Evolutionary conservation across 2,113 vertebrate genomes (phyloP), one percentile per base, ranked within the genome.

Genomic region (Hyla sarda): DNA sequence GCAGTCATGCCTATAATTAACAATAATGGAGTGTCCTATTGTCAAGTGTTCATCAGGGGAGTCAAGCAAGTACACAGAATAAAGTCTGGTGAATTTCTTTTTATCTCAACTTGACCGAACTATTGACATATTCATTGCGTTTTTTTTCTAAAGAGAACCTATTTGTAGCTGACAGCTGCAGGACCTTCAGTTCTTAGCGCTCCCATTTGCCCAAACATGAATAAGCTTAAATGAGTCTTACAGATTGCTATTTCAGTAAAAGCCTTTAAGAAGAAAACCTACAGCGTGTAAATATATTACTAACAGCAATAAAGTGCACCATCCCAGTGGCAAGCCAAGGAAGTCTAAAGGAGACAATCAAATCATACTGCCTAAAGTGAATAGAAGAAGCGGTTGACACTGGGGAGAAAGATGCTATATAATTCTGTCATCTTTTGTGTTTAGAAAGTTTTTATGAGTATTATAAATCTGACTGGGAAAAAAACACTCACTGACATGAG

Each of bases 201-300:
- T 54, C 28, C 32, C 45, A 78, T 85, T 85, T 71, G 60, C 41
- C 83, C 76, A 79, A 85, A 69, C 74, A 78, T 69, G 30, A 79
- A 79, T 71, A 56, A 79, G 65, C 45, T 79, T 28, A 79, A 85
- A 54, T 78, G 58, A 56, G 25, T 71, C 54, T 69, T 71, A 71
- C 75, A 79, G 84, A 85, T 79, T 79, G 74, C 84, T 75, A 79
- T 72, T 85, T 79, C 74, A 52, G 45, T 85, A 78, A 85, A 79
- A 77, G 62, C 75, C 62, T 45, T 41, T 23, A 71, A 14, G 75
- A 79, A 25, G 48, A 65, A 30, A 30, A 79, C 84, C 75, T 54
- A 78, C 84, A 79, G 84, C 16, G 47, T 41, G 47, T 71, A 79
- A 79, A 71, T 85, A 85, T 79, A 85, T 85, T 56, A 37, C 84